Evolutionary conservation across 92 coral and sea anemone genomes (phyloP), one percentile per base, ranked within the genome.

Genomic region (Micromussa lordhowensis): DNA sequence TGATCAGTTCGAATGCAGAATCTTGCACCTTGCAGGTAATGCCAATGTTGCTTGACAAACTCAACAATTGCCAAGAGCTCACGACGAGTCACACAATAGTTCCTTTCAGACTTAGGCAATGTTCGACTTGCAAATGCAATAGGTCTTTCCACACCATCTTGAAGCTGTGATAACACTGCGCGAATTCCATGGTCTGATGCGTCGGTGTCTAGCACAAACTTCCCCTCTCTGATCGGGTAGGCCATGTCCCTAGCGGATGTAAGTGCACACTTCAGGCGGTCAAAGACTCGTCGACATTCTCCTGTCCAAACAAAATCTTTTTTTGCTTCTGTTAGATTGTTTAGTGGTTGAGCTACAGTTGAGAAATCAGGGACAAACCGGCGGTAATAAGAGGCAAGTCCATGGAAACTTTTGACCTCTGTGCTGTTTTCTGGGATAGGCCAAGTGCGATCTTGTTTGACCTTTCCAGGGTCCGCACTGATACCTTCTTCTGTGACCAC

Each of bases 161-260:
- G 80, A 30, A 87, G 69, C 63, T 90, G 88, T 70, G 83, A 77
- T 12, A 82, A 71, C 35, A 82, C 72, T 38, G 77, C 91, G 36
- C 86, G 91, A 31, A 82, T 87, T 34, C 94, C 92, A 88, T 92
- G 91, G 81, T 90, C 87, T 24, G 84, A 77, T 40, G 88, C 82
- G 48, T 90, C 89, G 3, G 95, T 86, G 77, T 75, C 85, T 34
- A 86, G 71, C 55, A 85, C 78, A 78, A 88, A 83, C 55, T 72
- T 77, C 14, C 32, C 81, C 57, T 72, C 68, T n/a, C 74, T 69
- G 30, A 21, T 40, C 58, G 70, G 91, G 63, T 88, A 88, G 55
- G 87, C 80, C 66, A 92, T 77, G 80, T 84, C 87, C 78, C 87
- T 88, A 32, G 85, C 83, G 28, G 92, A 88, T 44, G 82, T 79